Conservation (phyloP, 2,888 invertebrate species). For the Helicoverpa assulta region DNA sequence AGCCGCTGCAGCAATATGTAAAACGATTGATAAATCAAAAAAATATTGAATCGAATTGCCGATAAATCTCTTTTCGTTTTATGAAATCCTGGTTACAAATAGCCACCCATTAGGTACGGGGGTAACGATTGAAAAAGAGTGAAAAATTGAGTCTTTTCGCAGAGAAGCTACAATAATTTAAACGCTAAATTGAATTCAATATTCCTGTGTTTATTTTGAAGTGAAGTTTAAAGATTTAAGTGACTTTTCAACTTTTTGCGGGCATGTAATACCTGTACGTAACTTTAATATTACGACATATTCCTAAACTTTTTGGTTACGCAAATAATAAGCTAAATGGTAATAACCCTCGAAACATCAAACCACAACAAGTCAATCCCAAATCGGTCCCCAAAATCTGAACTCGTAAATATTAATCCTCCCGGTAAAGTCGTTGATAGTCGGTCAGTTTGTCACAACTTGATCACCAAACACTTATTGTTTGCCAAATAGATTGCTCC, state of each 20-base stretch:
- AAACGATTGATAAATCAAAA: constrained; percentile 19
- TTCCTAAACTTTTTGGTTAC: too few relatives aligned
- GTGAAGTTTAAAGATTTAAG: background rate
- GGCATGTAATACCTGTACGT: background rate
- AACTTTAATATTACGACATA: too few relatives aligned
- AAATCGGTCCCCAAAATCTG: constrained; percentile 41
- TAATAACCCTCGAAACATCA: constrained; percentile 6
- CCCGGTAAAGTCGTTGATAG: constrained; percentile 27
- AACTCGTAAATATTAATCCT: constrained; percentile 42
- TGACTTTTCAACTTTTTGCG: background rate
- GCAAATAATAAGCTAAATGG: background rate
- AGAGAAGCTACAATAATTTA: constrained; percentile 16
- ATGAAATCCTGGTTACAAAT: constrained; percentile 50
- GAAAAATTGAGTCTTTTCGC: constrained; percentile 36
- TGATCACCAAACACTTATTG: constrained; percentile 46
- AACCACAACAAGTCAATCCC: constrained; percentile 28
- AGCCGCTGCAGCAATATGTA: constrained; percentile 8
- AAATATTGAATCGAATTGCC: constrained; percentile 19
- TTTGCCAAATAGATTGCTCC: constrained; percentile 49
- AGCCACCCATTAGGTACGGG: constrained; percentile 35
- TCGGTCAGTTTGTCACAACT: constrained; percentile 47
- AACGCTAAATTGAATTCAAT: constrained; percentile 28
- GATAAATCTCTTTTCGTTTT: constrained; percentile 42
- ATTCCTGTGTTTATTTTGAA: constrained; percentile 21
- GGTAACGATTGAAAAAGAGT: constrained; percentile 44